Evolutionary conservation across 2,888 invertebrate species (phyloP).

Genomic region (Luperina nickerlii): DNA sequence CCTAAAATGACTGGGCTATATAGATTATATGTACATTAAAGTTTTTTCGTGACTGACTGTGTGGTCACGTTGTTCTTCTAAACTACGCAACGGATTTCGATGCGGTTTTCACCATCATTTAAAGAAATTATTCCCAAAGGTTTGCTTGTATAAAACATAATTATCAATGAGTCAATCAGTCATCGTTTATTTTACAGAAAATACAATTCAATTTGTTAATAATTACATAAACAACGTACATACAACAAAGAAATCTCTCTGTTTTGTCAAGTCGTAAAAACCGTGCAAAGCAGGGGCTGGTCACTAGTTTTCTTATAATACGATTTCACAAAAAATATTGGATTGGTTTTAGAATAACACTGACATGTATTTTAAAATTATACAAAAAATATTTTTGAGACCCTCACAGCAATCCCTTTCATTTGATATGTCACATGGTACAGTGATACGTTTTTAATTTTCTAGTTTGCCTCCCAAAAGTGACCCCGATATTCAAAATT

Average conservation of each 20-base stretch:
- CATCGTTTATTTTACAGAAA: too few species aligned
- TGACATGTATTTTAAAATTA: not conserved
- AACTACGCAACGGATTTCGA: not conserved
- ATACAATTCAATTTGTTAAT: too few species aligned
- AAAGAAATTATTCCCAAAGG: not conserved
- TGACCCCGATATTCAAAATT: not conserved
- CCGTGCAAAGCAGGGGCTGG: not conserved
- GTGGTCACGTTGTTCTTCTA: not conserved
- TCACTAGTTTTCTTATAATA: not conserved
- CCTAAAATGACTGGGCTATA: too few species aligned
- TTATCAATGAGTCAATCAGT: too few species aligned
- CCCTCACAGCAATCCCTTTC: too few species aligned
- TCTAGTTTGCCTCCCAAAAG: too few species aligned
- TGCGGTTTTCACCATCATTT: not conserved
- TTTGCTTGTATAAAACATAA: not conserved
- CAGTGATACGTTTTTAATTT: too few species aligned
- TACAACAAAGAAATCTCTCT: not conserved
- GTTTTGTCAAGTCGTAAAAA: not conserved
- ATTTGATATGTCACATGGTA: too few species aligned
- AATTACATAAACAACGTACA: too few species aligned
- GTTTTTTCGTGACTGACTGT: too few species aligned
- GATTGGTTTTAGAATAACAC: not conserved
- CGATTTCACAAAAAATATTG: not conserved
- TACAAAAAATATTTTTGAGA: too few species aligned
- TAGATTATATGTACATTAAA: too few species aligned